phyloP scores from a whole-genome alignment of 2,113 vertebrate genomes.

The Spheniscus mendiculus region DNA sequence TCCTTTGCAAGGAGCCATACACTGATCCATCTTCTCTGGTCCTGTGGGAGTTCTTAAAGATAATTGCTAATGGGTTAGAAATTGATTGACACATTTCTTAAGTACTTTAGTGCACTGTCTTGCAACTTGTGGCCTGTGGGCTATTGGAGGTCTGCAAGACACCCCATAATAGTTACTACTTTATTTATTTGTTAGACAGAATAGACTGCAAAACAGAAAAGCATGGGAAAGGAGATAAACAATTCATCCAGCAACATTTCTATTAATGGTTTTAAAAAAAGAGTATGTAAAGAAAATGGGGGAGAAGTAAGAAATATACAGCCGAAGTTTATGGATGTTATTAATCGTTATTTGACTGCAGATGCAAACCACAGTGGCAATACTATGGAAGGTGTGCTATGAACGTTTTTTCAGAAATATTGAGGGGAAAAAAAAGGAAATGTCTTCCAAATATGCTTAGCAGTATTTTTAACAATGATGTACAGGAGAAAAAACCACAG shows the following conservation, averaged over 20 bases:
- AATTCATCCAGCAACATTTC: neutral
- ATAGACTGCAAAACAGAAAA: neutral
- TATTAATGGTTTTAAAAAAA: neutral
- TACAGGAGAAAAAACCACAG: neutral
- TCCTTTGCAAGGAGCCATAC: neutral
- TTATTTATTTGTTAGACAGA: neutral
- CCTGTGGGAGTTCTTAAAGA: neutral
- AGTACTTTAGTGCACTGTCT: neutral
- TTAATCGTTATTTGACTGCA: neutral
- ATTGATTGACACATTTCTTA: neutral
- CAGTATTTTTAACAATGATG: neutral
- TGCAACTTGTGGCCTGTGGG: neutral
- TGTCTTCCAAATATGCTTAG: neutral
- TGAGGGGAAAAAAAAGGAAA: neutral
- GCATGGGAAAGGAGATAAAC: neutral
- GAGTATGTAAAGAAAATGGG: fast-evolving
- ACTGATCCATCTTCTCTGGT: neutral
- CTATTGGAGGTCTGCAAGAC: neutral
- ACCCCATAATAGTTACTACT: neutral
- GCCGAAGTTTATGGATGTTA: neutral
- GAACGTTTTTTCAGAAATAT: neutral
- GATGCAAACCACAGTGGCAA: neutral
- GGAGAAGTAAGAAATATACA: neutral
- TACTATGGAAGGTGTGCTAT: neutral
- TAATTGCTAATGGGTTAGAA: conserved; percentile 12